These are phyloP conservation scores for Aphidoletes aphidimyza DNA, from an alignment of 2,888 invertebrate genomes.

Conservation along the genomic window DNA sequence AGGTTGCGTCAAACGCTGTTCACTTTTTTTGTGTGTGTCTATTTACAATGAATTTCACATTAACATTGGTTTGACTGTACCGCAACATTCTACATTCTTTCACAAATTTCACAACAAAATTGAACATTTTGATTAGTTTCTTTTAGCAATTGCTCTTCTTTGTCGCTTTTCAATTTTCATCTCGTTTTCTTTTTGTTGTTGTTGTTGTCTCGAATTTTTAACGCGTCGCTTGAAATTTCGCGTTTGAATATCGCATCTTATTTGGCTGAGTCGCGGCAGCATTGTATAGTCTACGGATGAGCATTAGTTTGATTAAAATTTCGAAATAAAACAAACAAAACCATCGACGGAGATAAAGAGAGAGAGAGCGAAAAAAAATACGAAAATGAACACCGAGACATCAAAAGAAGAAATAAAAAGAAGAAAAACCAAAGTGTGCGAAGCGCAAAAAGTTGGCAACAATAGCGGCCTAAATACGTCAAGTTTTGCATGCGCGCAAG, in stretches of 20 bases:
- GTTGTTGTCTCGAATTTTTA: too few relatives aligned
- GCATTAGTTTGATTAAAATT: conserved; percentile 35
- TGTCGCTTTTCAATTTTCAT: too few relatives aligned
- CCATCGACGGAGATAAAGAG: background rate
- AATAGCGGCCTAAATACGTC: conserved; percentile 47
- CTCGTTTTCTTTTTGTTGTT: too few relatives aligned
- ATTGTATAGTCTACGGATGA: background rate
- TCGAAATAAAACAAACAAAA: background rate
- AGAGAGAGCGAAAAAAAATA: background rate
- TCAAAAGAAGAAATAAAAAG: background rate
- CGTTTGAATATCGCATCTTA: background rate
- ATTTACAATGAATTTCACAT: too few relatives aligned
- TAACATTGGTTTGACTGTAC: too few relatives aligned
- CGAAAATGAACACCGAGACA: background rate
- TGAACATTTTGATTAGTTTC: too few relatives aligned
- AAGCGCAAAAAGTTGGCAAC: background rate
- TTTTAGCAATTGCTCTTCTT: too few relatives aligned
- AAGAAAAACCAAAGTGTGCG: background rate
- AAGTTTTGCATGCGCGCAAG: conserved; percentile 29
- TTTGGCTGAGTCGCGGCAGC: background rate
- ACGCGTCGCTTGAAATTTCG: background rate
- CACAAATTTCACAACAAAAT: too few relatives aligned
- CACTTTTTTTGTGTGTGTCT: too few relatives aligned
- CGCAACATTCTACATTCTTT: too few relatives aligned
- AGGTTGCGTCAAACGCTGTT: too few relatives aligned